Evolutionary conservation across 2,888 invertebrate genomes (phyloP).

Genomic region (Amphipyra tragopoginis): DNA sequence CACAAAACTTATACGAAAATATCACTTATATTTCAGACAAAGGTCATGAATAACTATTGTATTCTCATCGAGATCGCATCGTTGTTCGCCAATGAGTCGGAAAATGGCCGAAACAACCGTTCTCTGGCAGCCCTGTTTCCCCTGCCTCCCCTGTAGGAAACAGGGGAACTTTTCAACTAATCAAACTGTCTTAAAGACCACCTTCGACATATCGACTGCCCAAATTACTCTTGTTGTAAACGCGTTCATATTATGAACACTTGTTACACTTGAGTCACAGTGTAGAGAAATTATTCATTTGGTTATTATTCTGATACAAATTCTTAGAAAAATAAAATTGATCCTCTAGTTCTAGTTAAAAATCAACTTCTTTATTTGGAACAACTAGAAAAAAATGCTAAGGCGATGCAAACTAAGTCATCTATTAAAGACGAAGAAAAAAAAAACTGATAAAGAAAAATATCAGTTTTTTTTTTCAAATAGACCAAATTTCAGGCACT

Average conservation of each 20-base stretch:
- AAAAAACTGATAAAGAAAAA: too few relatives aligned
- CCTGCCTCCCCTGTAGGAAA: slow-evolving; percentile 52
- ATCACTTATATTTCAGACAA: slow-evolving; percentile 35
- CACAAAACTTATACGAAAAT: slow-evolving; percentile 12
- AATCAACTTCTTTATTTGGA: too few relatives aligned
- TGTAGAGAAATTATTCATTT: background rate
- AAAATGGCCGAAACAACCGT: slow-evolving; percentile 41
- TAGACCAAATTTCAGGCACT: too few relatives aligned
- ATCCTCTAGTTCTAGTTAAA: too few relatives aligned
- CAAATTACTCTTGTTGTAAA: slow-evolving; percentile 60
- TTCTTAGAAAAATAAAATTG: too few relatives aligned
- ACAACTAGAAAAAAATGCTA: too few relatives aligned
- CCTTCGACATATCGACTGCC: slow-evolving; percentile 78
- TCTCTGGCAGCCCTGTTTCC: slow-evolving; percentile 26
- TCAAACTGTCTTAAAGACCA: slow-evolving; percentile 84
- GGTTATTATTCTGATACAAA: too few relatives aligned
- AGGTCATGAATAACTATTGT: slow-evolving; percentile 42
- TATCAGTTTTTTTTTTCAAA: too few relatives aligned
- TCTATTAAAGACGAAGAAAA: too few relatives aligned
- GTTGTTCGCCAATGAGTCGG: slow-evolving; percentile 44
- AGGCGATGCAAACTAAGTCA: too few relatives aligned
- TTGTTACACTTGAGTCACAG: slow-evolving; percentile 42
- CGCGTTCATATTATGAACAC: slow-evolving; percentile 40
- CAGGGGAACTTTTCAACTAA: slow-evolving; percentile 77
- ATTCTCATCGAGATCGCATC: slow-evolving; percentile 42